These are phyloP conservation scores for Pocillopora grandis DNA, from an alignment of 92 coral and sea anemone genomes.

Conservation along the genomic window DNA sequence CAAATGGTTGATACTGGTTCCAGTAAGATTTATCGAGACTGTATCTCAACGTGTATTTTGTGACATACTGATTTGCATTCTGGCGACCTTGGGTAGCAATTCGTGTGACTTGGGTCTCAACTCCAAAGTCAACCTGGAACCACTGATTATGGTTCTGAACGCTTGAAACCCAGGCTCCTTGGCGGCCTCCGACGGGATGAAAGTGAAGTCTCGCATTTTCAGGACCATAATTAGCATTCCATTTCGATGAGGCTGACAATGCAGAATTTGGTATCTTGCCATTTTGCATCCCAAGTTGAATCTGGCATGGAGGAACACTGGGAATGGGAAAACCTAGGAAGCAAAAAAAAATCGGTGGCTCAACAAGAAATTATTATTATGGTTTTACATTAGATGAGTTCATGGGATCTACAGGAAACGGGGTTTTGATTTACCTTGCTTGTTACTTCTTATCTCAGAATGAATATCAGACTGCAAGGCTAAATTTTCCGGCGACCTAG, in stretches of 20 bases:
- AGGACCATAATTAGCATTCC: neutral
- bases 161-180: slow-evolving; percentile 7
- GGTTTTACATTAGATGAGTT: too few species aligned
- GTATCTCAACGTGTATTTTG: neutral
- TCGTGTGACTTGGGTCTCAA: slow-evolving; percentile 2
- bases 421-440: too few species aligned
- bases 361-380: too few species aligned
- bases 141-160: neutral
- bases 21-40: neutral
- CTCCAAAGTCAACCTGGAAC: slow-evolving; percentile 13
- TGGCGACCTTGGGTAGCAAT: slow-evolving; percentile 19
- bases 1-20: neutral
- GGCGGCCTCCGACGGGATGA: neutral
- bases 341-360: too few species aligned
- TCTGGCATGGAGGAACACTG: slow-evolving; percentile 1
- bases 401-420: too few species aligned
- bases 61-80: neutral
- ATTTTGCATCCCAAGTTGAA: slow-evolving; percentile 34
- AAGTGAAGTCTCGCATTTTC: slow-evolving; percentile 21
- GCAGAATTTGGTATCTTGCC: slow-evolving; percentile 24
- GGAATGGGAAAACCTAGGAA: slow-evolving; percentile 18
- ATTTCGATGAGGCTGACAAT: slow-evolving; percentile 11
- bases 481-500: too few species aligned
- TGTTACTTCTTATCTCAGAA: too few species aligned
- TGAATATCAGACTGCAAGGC: too few species aligned